Percentiles rank a stretch among this genome's conserved stretches.
phyloP scores from a whole-genome alignment of 1,140 invertebrate species.

The Drosophila guanche region DNA sequence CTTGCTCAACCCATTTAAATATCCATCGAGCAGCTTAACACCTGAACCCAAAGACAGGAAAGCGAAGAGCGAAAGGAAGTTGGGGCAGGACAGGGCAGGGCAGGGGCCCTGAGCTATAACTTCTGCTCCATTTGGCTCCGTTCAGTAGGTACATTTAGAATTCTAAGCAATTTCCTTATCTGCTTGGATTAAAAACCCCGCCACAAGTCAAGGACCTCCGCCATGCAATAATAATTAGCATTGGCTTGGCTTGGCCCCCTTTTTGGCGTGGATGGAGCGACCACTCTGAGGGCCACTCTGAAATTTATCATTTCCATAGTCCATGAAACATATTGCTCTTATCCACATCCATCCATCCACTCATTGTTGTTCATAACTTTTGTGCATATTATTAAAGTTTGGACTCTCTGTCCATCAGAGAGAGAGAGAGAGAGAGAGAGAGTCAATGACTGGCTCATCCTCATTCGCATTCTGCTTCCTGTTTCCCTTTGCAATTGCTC shows the following conservation, averaged over 20 bases:
- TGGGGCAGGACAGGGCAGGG: neutral
- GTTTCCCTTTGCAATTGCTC: slow-evolving; percentile 59
- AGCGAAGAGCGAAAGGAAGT: neutral
- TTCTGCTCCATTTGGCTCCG: slow-evolving; percentile 68
- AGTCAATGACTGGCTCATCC: slow-evolving; percentile 43
- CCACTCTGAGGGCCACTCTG: slow-evolving; percentile 21
- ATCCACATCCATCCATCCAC: slow-evolving; percentile 8
- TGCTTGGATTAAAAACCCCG: slow-evolving; percentile 70
- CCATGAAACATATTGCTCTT: slow-evolving; percentile 61
- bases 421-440: neutral
- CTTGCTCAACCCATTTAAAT: slow-evolving; percentile 58
- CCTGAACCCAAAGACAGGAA: slow-evolving; percentile 32
- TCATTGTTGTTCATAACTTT: slow-evolving; percentile 68
- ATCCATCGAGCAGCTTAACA: slow-evolving; percentile 69
- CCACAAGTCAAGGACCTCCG: slow-evolving; percentile 41
- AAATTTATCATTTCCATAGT: slow-evolving; percentile 70
- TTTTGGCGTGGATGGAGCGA: neutral
- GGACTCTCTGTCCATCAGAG: slow-evolving; percentile 39
- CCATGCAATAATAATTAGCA: slow-evolving; percentile 77
- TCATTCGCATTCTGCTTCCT: slow-evolving; percentile 3
- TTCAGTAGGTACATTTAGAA: slow-evolving; percentile 60
- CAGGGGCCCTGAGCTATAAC: slow-evolving; percentile 32
- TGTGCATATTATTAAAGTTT: slow-evolving; percentile 71
- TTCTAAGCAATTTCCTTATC: slow-evolving; percentile 79
- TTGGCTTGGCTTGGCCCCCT: slow-evolving; percentile 45